Evolutionary conservation across 2,888 invertebrate genomes (phyloP).

Genomic region (Notocelia uddmanniana): DNA sequence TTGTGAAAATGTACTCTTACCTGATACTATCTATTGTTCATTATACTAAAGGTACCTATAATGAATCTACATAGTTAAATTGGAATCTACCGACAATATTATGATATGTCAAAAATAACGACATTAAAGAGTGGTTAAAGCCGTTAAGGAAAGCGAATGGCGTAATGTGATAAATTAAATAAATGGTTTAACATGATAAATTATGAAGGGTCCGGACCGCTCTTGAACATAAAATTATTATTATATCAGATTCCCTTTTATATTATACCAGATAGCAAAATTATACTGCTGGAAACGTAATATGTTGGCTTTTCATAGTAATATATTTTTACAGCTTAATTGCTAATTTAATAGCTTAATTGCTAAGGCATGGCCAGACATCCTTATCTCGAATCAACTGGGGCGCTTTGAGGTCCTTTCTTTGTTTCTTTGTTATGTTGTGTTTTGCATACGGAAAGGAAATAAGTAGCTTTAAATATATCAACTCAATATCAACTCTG

Average conservation of each 20-base stretch:
- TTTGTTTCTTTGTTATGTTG: too few relatives aligned
- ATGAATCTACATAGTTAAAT: neutral
- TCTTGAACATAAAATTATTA: constrained; percentile 25
- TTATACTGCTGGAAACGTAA: neutral
- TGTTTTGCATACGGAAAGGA: neutral
- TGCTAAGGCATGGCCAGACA: neutral
- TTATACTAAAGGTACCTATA: constrained; percentile 3
- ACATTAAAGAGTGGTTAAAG: constrained; percentile 6
- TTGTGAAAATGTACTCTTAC: constrained; percentile 11
- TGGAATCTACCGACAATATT: neutral
- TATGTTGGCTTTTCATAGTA: neutral
- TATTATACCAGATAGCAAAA: neutral
- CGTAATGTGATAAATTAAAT: constrained; percentile 22
- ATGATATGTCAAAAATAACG: neutral
- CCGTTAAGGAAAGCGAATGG: constrained; percentile 19
- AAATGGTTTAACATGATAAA: constrained; percentile 29
- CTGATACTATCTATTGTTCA: constrained; percentile 4
- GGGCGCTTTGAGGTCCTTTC: neutral
- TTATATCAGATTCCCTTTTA: constrained; percentile 17
- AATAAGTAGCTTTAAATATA: neutral
- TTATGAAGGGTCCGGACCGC: constrained; percentile 23
- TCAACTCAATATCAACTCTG: neutral
- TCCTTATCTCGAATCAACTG: neutral
- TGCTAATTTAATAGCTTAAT: too few relatives aligned
- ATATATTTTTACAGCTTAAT: neutral